phyloP scores from a whole-genome alignment of 2,888 invertebrate genomes.

The Gisinianus flammeolus region DNA sequence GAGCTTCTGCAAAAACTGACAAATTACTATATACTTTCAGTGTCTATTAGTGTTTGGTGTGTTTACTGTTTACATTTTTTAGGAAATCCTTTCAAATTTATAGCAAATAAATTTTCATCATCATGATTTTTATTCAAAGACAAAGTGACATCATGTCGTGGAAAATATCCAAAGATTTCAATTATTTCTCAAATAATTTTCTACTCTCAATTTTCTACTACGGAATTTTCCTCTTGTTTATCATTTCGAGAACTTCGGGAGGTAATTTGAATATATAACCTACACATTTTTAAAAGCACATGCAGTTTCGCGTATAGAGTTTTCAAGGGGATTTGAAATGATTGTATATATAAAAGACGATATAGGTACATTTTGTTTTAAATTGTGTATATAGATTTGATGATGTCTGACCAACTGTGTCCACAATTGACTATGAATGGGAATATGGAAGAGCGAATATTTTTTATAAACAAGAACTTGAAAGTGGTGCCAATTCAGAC shows the following conservation, averaged over 20 bases:
- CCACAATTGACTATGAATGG: constrained; percentile 9
- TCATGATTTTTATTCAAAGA: background rate
- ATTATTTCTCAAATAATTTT: background rate
- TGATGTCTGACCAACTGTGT: constrained; percentile 22
- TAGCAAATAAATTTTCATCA: too few relatives aligned
- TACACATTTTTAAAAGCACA: background rate
- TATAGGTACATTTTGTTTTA: background rate
- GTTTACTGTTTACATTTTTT: too few relatives aligned
- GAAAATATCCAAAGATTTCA: background rate
- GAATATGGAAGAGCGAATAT: constrained; percentile 22
- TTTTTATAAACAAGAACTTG: constrained; percentile 18
- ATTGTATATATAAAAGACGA: background rate
- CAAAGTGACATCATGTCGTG: background rate
- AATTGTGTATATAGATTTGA: constrained; percentile 19
- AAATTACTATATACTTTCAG: too few relatives aligned
- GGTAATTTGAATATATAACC: background rate
- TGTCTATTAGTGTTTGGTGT: too few relatives aligned
- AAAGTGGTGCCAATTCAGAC: constrained; percentile 18
- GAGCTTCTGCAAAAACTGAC: too few relatives aligned
- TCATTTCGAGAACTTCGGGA: background rate
- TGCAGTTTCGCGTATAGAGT: background rate
- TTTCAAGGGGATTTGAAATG: background rate
- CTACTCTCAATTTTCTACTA: background rate
- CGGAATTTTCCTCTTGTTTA: background rate
- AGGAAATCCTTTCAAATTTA: too few relatives aligned